Percentiles rank a stretch among this genome's conserved stretches.
These are phyloP conservation scores for Empis stercorea DNA, from an alignment of 2,888 invertebrate genomes.

Conservation along the genomic window DNA sequence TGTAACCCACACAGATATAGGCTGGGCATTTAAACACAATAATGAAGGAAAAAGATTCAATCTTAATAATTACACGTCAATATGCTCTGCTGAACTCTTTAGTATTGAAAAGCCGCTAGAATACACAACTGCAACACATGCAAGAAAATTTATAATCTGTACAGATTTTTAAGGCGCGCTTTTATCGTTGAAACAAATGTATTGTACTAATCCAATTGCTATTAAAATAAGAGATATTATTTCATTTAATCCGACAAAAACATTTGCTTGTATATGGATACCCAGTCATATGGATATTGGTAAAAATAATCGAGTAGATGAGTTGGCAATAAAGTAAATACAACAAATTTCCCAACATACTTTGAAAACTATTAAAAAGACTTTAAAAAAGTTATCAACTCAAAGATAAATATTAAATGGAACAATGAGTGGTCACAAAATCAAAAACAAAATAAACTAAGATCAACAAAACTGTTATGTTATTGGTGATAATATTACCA, in stretches of 20 bases:
- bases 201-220: background rate
- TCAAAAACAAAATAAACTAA: too few species aligned
- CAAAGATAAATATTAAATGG: too few species aligned
- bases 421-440: too few species aligned
- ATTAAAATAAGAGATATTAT: slow-evolving; percentile 2
- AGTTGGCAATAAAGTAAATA: too few species aligned
- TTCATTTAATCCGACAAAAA: background rate
- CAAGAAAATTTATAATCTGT: slow-evolving; percentile 1
- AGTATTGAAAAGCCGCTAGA: background rate
- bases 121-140: background rate
- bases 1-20: background rate
- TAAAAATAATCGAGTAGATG: too few species aligned
- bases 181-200: background rate
- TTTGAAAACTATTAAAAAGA: too few species aligned
- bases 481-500: too few species aligned
- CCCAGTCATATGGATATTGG: slow-evolving; percentile 3
- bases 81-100: slow-evolving; percentile 3
- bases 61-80: background rate
- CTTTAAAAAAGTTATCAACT: too few species aligned
- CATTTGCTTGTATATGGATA: slow-evolving; percentile 4
- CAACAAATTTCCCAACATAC: too few species aligned
- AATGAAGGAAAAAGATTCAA: background rate
- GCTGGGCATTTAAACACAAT: background rate
- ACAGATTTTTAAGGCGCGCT: slow-evolving; percentile 1
- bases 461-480: too few species aligned